These are phyloP conservation scores for Phyllotreta striolata DNA, from an alignment of 2,888 invertebrate genomes.

Conservation along the genomic window DNA sequence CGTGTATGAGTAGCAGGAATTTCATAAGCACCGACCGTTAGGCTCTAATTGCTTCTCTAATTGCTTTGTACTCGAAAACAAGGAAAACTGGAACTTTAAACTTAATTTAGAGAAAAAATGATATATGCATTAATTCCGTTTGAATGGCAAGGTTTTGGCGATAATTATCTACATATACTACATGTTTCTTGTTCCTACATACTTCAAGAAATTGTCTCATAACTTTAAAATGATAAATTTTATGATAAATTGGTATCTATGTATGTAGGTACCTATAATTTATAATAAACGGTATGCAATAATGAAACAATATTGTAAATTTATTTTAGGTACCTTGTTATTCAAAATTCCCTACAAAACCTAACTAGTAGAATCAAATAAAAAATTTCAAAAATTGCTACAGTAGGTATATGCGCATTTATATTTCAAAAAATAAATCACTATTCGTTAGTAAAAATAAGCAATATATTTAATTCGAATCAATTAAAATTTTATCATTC, in stretches of 20 bases:
- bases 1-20: slow-evolving; percentile 41
- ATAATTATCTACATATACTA: background rate
- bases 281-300: too few relatives aligned
- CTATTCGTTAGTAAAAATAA: too few relatives aligned
- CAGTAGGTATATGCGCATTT: too few relatives aligned
- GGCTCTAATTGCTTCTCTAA: slow-evolving; percentile 52
- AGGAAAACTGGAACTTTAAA: slow-evolving; percentile 45
- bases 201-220: background rate
- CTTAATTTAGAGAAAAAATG: slow-evolving; percentile 18
- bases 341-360: too few relatives aligned
- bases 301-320: too few relatives aligned
- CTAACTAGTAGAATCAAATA: too few relatives aligned
- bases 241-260: too few relatives aligned
- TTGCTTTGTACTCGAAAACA: slow-evolving; percentile 49
- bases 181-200: background rate
- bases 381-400: too few relatives aligned
- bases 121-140: slow-evolving; percentile 12
- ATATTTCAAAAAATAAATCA: too few relatives aligned
- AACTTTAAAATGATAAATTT: too few relatives aligned
- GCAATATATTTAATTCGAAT: background rate
- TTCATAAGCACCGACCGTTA: slow-evolving; percentile 50
- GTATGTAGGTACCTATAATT: too few relatives aligned
- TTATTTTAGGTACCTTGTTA: too few relatives aligned
- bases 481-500: slow-evolving; percentile 9
- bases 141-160: slow-evolving; percentile 17